Evolutionary conservation across 1,140 invertebrate genomes (phyloP), one percentile per base, ranked within the genome.

Genomic region (Pseudomyrmex concolor): DNA sequence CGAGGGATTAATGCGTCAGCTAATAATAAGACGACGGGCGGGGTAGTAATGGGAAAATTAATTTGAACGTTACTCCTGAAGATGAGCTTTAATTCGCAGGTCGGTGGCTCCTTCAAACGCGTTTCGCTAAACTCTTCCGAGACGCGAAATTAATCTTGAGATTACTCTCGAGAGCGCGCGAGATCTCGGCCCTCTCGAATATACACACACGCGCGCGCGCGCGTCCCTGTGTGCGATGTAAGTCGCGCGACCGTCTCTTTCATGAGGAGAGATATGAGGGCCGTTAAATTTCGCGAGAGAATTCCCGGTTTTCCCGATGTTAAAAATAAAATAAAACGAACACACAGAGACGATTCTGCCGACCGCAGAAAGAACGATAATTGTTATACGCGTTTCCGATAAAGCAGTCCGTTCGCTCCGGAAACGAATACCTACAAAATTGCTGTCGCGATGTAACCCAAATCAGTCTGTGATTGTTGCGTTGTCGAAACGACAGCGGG

Each of bases 141-240:
- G 86, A 87, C 60, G 83, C 50, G 76, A 85, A 85, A 88, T 84
- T 88, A 88, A 87, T 88, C 86, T 87, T 82, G 83, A 55, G 50
- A 59, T 78, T 82, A 74, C 50, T 70, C 51, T 68, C 25, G 19
- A n/a, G n/a, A 4, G 22, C 0, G 45, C 25, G 10, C 13, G 22
- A 51, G 50, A n/a, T n/a, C 34, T 4, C 4, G 4, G 17, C 19
- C 2, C 4, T 2, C 15, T 19, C 25, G 34, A 17, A 57, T 74
- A 48, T 17, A 15, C 10, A 13, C 19, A 48, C 34, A 34, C 34
- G 5, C 34, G 5, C 34, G 34, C 34, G 34, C 5, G 34, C 34
- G 5, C 34, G 34, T 0, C 34, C 34, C 5, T 34, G 34, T 34
- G 34, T 34, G 34, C 7, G 34, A 70, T 68, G 45, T 45, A 45